Evolutionary conservation across 2,113 vertebrate species (phyloP), one percentile per base, ranked within the genome.

Genomic region (Morone chrysops): DNA sequence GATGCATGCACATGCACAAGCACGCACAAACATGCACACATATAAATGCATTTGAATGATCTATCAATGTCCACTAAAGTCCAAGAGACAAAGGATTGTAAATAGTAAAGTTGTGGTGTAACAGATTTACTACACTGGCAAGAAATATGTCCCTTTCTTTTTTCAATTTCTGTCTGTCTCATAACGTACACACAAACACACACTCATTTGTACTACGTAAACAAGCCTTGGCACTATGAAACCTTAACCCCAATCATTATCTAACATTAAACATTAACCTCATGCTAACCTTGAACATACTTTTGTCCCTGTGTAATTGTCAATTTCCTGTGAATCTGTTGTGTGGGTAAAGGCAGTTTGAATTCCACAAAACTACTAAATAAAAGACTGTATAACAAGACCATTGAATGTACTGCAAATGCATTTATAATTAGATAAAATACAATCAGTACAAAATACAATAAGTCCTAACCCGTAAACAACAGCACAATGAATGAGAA

Each of bases 31-130:
- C 60, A 14, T 8, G 4, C 22, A 43, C 57, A 25, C 56, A 41
- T 12, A 68, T 10, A 45, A 9, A 47, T 57, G 43, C 36, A 76
- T 87, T 67, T 70, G 7, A 47, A 78, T 65, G 16, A 70, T 78
- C 69, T 83, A 67, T 75, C 63, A 82, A 65, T 71, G 71, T 51
- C 50, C 31, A 18, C 25, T 16, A 62, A 54, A 81, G 25, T 43
- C 75, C 66, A 48, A n/a, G 38, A 56, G 31, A 85, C 53, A 83
- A 65, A 74, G 45, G 36, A 22, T 61, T 2, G 11, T 57, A 62
- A 71, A 75, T 68, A 6, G 40, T 70, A n/a, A 73, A 41, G 68
- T 76, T 77, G 12, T 25, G 6, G 10, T 77, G 31, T 25, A 45
- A 65, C 40, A 61, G 38, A 73, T 62, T 74, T 47, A 56, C 16